phyloP scores from a whole-genome alignment of 2,113 vertebrate species.

The Morone chrysops region DNA sequence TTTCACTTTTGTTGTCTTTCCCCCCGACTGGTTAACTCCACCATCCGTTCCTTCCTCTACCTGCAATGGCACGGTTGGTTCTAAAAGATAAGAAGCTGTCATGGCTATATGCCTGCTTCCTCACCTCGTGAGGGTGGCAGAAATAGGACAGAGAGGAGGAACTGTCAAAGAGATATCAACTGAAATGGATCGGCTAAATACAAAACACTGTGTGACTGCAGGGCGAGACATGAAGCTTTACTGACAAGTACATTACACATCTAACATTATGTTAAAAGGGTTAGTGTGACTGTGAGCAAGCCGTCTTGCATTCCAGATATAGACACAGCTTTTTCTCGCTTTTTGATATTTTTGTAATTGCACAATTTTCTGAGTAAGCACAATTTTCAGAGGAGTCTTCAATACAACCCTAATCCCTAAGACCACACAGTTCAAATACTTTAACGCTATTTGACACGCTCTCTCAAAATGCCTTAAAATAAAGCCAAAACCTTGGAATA shows the following conservation, averaged over 20 bases:
- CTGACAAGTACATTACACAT: constrained; percentile 6
- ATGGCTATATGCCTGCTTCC: not conserved
- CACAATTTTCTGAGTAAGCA: no score
- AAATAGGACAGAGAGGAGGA: constrained; percentile 9
- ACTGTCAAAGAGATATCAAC: constrained; percentile 22
- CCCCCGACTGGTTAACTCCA: not conserved
- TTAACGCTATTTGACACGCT: not conserved
- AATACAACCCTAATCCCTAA: not conserved
- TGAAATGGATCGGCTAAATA: constrained; percentile 6
- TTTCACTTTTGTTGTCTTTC: not conserved
- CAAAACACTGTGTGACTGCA: not conserved
- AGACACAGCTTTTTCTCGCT: not conserved
- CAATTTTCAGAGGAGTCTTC: not conserved
- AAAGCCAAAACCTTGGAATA: not conserved
- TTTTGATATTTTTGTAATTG: not conserved
- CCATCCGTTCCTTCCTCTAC: not conserved
- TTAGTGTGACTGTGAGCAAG: not conserved
- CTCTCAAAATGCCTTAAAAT: not conserved
- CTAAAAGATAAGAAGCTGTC: constrained; percentile 11
- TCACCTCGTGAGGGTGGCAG: not conserved
- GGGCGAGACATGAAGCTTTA: constrained; percentile 3
- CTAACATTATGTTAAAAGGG: not conserved
- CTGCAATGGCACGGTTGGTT: not conserved
- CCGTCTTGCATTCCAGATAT: not conserved
- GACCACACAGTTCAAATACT: not conserved